Base-by-base conservation (phyloP, 2,888 invertebrate species). In the Leptinotarsa peninsularis region DNA sequence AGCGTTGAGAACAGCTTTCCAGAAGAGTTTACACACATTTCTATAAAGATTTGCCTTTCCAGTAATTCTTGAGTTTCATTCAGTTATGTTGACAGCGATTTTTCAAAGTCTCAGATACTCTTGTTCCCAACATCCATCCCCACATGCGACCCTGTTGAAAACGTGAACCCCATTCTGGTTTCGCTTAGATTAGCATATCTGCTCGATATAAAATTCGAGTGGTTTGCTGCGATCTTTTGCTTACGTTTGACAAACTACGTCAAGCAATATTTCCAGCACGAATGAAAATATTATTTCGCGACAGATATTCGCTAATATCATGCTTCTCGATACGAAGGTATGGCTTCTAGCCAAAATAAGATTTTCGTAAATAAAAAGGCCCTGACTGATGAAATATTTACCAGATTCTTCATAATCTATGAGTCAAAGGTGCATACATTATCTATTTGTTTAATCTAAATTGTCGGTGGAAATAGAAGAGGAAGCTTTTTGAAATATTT, bases 271-370 rank as follows among this genome's bases (percentile, higher is more conserved):
- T 33, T 43, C 58, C 63, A 63, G 63, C 63, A 4, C 63, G 63
- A 63, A 63, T 63, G 63, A 33, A 63, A 63, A 63, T 63, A 63
- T 63, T 63, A 63, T 63, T 43, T 63, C n/a, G 63, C 43, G 63
- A 63, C 63, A 63, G 43, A 60, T 33, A 33, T 63, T 63, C 63
- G 63, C 63, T 27, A 43, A 63, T 43, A 63, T 63, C 43, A 23
- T 21, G 5, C 58, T 14, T 23, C 21, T 21, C 58, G 14, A 21
- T 13, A 15, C 63, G 43, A 43, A n/a, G 43, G 63, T 63, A 63
- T 63, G 63, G 63, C 63, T 63, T 63, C n/a, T 7, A 63, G 63
- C 63, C 63, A 63, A 63, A 63, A 63, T 43, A 63, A 63, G 63
- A 33, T 63, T n/a, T 63, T 63, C 43, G 43, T 63, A 63, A 63